These are phyloP conservation scores for Sepiola atlantica DNA, from an alignment of 2,888 invertebrate species.

Conservation along the genomic window DNA sequence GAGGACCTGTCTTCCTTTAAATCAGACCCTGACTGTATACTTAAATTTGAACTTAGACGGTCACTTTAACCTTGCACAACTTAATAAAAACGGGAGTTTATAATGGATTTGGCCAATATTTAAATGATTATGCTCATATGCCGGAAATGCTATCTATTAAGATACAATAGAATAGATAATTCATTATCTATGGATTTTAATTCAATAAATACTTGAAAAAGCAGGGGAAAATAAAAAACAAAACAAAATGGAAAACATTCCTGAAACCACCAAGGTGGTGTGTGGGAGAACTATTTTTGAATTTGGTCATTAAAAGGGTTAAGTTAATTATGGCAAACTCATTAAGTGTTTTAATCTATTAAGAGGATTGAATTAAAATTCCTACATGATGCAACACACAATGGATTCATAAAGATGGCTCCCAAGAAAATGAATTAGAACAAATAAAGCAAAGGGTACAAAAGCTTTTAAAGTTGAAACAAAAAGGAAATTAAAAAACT, in stretches of 20 bases:
- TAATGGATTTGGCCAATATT: no score
- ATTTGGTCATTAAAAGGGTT: not conserved
- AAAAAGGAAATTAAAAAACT: not conserved
- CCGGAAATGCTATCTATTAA: no score
- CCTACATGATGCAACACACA: not conserved
- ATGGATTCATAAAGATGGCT: not conserved
- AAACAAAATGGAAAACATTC: not conserved
- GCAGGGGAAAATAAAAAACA: not conserved
- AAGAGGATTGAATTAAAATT: constrained; percentile 21
- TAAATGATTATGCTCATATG: no score
- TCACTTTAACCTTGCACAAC: no score
- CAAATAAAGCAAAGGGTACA: not conserved
- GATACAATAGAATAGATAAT: no score
- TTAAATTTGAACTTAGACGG: no score
- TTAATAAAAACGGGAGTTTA: not conserved
- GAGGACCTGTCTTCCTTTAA: no score
- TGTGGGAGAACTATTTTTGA: not conserved
- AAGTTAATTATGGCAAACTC: not conserved
- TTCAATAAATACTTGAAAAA: no score
- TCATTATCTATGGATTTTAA: no score
- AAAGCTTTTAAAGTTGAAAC: not conserved
- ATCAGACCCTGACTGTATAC: no score
- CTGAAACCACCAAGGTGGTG: not conserved
- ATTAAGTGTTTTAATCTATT: not conserved
- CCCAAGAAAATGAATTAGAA: not conserved